Evolutionary conservation across 2,797 vertebrate genomes (phyloP), one percentile per base, ranked within the genome.

Genomic region (Myotis planiceps): DNA sequence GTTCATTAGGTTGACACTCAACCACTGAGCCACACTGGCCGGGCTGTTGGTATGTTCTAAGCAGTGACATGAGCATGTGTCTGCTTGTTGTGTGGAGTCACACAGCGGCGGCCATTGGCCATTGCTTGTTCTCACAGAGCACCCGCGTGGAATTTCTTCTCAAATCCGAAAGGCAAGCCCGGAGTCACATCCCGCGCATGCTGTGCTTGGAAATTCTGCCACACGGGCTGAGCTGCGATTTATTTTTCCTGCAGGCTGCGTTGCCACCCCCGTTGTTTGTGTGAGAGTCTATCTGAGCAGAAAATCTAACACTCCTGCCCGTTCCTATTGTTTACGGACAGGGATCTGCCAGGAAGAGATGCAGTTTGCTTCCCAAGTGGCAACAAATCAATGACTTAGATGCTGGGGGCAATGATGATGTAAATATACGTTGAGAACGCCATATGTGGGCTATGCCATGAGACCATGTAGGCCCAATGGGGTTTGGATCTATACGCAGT

Each of bases 191-290:
- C 82, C 53, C 76, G 12, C 37, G 18, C 74, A 84, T 32, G 65
- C 82, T 88, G 88, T 74, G 69, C 45, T 74, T 88, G 88, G 85
- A 96, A 92, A 85, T 80, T 84, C 83, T 90, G 90, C 76, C 78
- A 71, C 85, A 27, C 72, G n/a, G 27, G 10, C 47, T 78, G 89
- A 49, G 29, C 58, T 80, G 72, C 34, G 89, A 87, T 93, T 72
- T 91, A 66, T 87, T 94, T 93, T 75, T 94, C 92, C 85, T 94
- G 37, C 58, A 58, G 79, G 29, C 53, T 87, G 90, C 74, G 82
- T 78, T 76, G 66, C 72, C n/a, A 90, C 18, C 60, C 82, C 13
- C 16, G 21, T 49, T 84, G 39, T 60, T 45, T 47, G 37, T 55
- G 71, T 63, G 87, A 68, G 63, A 69, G 42, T 45, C 75, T 85